Conservation (phyloP, 2,888 invertebrate genomes). For the Bombylius major region DNA sequence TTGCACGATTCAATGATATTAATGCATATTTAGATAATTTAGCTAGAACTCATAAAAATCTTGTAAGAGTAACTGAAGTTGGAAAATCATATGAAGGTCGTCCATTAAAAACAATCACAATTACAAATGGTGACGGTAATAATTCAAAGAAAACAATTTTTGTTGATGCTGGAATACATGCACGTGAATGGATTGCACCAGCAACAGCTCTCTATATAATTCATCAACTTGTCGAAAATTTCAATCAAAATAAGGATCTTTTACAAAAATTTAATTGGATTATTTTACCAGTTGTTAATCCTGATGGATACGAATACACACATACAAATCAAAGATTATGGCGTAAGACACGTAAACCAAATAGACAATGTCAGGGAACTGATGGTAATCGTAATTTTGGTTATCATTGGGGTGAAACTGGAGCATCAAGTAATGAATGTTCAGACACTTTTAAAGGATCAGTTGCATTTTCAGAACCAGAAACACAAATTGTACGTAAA, state of each 20-base stretch:
- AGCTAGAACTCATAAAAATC: slow-evolving; percentile 37
- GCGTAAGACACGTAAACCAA: slow-evolving; percentile 53
- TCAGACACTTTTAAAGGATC: slow-evolving; percentile 48
- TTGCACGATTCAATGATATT: slow-evolving; percentile 34
- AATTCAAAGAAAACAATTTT: slow-evolving; percentile 40
- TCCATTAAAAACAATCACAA: slow-evolving; percentile 46
- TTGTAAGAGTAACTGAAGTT: slow-evolving; percentile 42
- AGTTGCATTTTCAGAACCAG: slow-evolving; percentile 51
- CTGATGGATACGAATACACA: slow-evolving; percentile 57
- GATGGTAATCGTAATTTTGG: slow-evolving; percentile 69
- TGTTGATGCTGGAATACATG: slow-evolving; percentile 48
- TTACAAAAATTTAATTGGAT: slow-evolving; percentile 50
- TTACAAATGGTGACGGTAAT: slow-evolving; percentile 40
- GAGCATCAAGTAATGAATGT: slow-evolving; percentile 38
- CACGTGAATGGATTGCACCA: slow-evolving; percentile 55
- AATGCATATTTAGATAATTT: slow-evolving; percentile 39
- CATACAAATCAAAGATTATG: slow-evolving; percentile 40
- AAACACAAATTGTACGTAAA: slow-evolving; percentile 46
- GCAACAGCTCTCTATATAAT: slow-evolving; percentile 46
- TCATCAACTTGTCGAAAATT: slow-evolving; percentile 43
- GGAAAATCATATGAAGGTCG: slow-evolving; percentile 49
- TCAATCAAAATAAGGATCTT: slow-evolving; percentile 34
- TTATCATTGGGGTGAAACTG: slow-evolving; percentile 51
- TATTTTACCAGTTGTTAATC: slow-evolving; percentile 51
- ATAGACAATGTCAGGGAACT: slow-evolving; percentile 46